Percentiles rank a stretch among this genome's conserved stretches.
These are phyloP conservation scores for Acridotheres tristis DNA, from an alignment of 2,797 vertebrate species.

Conservation along the genomic window DNA sequence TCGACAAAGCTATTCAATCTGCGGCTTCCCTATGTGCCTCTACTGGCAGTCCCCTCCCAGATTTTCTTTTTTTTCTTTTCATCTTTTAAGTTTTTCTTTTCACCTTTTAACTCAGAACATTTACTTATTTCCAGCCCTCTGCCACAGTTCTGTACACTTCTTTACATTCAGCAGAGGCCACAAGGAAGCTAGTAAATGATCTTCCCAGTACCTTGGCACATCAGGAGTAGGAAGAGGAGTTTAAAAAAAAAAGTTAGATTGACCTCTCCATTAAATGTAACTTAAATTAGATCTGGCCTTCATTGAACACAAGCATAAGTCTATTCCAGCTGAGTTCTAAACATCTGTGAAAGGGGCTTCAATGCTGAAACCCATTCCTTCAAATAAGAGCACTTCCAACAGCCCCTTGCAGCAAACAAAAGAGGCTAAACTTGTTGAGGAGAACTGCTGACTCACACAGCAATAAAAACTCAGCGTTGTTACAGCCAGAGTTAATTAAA, in stretches of 20 bases:
- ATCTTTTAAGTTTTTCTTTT: constrained; percentile 27
- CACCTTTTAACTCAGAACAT: background rate
- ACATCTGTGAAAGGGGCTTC: background rate
- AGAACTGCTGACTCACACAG: background rate
- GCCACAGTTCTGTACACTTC: background rate
- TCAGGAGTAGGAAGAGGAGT: background rate
- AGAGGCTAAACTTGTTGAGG: background rate
- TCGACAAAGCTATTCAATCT: background rate
- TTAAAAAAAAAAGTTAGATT: background rate
- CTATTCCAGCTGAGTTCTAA: background rate
- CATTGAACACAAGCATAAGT: background rate
- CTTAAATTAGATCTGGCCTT: background rate
- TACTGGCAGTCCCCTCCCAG: background rate
- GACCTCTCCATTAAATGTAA: background rate
- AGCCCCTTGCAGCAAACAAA: background rate
- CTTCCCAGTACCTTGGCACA: background rate
- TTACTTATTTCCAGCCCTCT: background rate
- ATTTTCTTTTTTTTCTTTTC: background rate
- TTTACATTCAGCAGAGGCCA: background rate
- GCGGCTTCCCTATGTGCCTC: background rate
- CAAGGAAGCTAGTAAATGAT: background rate
- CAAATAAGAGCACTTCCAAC: background rate
- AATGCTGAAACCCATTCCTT: background rate
- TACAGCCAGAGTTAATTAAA: background rate
- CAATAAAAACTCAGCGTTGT: background rate